These are phyloP conservation scores for Ptiloglossa arizonensis DNA, from an alignment of 1,140 invertebrate species.

Conservation along the genomic window DNA sequence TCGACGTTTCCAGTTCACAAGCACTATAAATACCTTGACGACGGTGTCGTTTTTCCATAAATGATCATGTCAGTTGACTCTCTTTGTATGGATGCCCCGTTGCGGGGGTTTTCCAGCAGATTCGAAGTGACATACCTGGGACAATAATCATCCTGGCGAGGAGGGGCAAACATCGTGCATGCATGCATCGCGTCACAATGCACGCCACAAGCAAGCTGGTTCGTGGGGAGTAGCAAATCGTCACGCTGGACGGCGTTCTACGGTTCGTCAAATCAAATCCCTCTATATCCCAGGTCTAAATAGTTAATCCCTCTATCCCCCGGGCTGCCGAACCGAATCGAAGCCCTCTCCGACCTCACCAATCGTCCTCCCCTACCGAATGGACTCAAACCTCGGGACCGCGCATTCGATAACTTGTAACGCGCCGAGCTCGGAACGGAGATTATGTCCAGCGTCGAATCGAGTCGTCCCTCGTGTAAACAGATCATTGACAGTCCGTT, in stretches of 20 bases:
- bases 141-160: slow-evolving; percentile 55
- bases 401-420: slow-evolving; percentile 13
- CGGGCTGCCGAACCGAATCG: background rate
- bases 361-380: too few species aligned
- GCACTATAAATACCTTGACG: too few species aligned
- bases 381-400: background rate
- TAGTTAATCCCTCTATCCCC: slow-evolving; percentile 9
- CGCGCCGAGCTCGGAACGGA: background rate
- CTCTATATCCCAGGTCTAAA: background rate
- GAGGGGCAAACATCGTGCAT: slow-evolving; percentile 55
- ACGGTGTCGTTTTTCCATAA: too few species aligned
- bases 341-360: background rate
- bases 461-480: background rate
- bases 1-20: too few species aligned
- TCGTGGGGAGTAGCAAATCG: slow-evolving; percentile 40
- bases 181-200: slow-evolving; percentile 42
- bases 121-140: slow-evolving; percentile 10
- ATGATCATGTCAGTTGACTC: background rate
- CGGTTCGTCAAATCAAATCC: slow-evolving; percentile 6
- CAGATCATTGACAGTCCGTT: background rate
- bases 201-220: slow-evolving; percentile 7
- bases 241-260: slow-evolving; percentile 17
- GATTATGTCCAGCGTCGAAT: slow-evolving; percentile 8
- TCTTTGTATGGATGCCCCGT: too few species aligned
- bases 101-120: slow-evolving; percentile 8